Conservation (phyloP, 2,113 vertebrate genomes). For the Erythrolamprus reginae region DNA sequence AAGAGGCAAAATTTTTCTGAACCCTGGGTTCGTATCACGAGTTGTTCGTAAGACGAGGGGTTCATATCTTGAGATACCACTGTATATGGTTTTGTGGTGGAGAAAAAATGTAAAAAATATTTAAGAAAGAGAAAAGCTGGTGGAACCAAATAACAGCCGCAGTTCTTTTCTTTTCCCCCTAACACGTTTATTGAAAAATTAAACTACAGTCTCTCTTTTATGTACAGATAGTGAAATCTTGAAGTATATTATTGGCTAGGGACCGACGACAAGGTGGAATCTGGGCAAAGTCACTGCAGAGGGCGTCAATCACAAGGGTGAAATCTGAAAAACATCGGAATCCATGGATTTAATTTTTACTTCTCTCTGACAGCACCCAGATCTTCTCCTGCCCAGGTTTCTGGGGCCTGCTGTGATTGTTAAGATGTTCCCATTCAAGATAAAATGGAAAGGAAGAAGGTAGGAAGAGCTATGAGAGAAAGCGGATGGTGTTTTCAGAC, state of each 20-base stretch:
- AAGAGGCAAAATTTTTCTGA: too few relatives aligned
- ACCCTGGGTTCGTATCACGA: too few relatives aligned
- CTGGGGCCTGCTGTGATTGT: constrained; percentile 10
- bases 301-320: accelerated
- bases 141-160: not conserved
- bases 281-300: not conserved
- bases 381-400: not conserved
- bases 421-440: not conserved
- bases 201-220: constrained; percentile 82
- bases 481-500: accelerated
- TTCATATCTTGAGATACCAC: too few relatives aligned
- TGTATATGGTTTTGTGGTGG: too few relatives aligned
- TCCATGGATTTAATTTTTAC: not conserved
- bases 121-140: too few relatives aligned
- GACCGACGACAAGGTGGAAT: constrained; percentile 49
- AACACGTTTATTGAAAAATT: constrained; percentile 86
- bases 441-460: not conserved
- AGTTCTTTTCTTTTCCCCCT: not conserved
- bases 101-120: too few relatives aligned
- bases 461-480: not conserved
- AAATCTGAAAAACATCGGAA: constrained; percentile 12
- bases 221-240: constrained; percentile 74
- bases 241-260: constrained; percentile 64
- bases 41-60: too few relatives aligned
- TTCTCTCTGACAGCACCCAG: accelerated